phyloP scores from a whole-genome alignment of 2,113 vertebrate genomes.

The pig (Sus scrofa) region T2T-Sscrofa CM000814.6:116697001-116697500 shows the following conservation, averaged over 20 bases:
- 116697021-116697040: conserved; percentile 10
- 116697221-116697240: not conserved
- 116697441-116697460: too few species aligned
- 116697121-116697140: not conserved
- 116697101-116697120: not conserved
- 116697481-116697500: too few species aligned
- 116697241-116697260: not conserved
- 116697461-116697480: too few species aligned
- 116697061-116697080: not conserved
- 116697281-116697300: not conserved
- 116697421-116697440: too few species aligned
- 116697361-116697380: conserved; percentile 17
- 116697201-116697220: not conserved
- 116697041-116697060: not conserved
- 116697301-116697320: not conserved
- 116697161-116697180: not conserved
- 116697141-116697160: not conserved
- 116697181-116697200: not conserved
- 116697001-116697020: not conserved
- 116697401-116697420: too few species aligned
- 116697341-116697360: conserved; percentile 29
- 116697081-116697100: not conserved
- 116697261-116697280: conserved; percentile 26
- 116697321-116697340: not conserved
- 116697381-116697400: conserved; percentile 27